These are phyloP conservation scores for Perithous albicinctus DNA, from an alignment of 2,888 invertebrate genomes.

Conservation along the genomic window DNA sequence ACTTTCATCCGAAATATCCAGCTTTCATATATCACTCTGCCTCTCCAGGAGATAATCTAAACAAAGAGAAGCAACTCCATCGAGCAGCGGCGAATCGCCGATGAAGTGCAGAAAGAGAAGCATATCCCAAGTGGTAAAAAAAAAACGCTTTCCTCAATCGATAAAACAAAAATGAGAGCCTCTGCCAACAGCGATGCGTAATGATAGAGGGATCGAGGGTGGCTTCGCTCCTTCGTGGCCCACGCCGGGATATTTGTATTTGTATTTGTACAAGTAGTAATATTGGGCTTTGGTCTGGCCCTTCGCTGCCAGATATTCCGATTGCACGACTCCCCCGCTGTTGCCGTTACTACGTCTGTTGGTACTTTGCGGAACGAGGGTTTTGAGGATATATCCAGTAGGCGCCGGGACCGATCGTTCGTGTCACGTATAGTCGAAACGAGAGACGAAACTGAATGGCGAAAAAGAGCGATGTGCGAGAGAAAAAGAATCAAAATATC, in stretches of 20 bases:
- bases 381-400: constrained; percentile 42
- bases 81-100: not conserved
- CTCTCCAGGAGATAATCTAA: not conserved
- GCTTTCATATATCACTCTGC: not conserved
- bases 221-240: constrained; percentile 49
- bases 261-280: constrained; percentile 81
- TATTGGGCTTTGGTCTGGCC: constrained; percentile 77
- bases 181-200: constrained; percentile 48
- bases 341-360: constrained; percentile 30
- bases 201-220: constrained; percentile 55
- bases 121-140: constrained; percentile 8
- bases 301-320: constrained; percentile 31
- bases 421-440: not conserved
- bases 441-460: not conserved
- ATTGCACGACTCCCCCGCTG: constrained; percentile 35
- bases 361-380: constrained; percentile 58
- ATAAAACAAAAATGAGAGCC: constrained; percentile 39
- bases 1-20: not conserved
- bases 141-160: constrained; percentile 16
- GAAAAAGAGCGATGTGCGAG: not conserved
- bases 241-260: constrained; percentile 69
- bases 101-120: too few species aligned
- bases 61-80: not conserved
- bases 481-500: not conserved
- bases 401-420: not conserved